Evolutionary conservation across 2,888 invertebrate genomes (phyloP), one percentile per base, ranked within the genome.

Genomic region (Drosophila nigricruria): DNA sequence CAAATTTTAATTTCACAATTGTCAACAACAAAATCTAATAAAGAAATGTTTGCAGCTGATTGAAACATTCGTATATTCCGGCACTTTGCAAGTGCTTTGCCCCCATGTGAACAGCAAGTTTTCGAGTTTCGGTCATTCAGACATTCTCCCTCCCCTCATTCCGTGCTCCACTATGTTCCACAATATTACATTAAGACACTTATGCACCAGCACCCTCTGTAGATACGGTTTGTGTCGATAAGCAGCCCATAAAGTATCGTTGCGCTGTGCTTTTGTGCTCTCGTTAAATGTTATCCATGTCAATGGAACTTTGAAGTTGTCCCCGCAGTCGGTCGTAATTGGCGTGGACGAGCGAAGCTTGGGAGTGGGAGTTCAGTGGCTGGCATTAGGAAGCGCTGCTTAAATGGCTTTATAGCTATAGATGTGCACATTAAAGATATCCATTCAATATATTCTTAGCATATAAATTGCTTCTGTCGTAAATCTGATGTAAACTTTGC

Each of bases 191-290:
- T 68, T 70, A 69, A 69, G 69, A 43, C 56, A 68, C 64, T 58
- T 59, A 20, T 52, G 69, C 59, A 50, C 43, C 43, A 63, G 64
- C 78, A 77, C 67, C 54, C 78, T 49, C 59, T 23, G 56, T 18
- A 63, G 71, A 74, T 70, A 66, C 62, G 70, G 23, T 65, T 69
- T 77, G 71, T 67, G 77, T 68, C 80, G 80, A 77, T 85, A 82
- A 79, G 81, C 80, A 70, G 63, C 67, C 49, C 77, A 85, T 86
- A 81, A 88, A 85, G 77, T 82, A 79, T 82, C 81, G 76, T 74
- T 81, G 67, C 50, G 62, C 65, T 70, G 80, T 70, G 79, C 72
- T 86, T 86, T 86, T 85, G 85, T 82, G 66, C 70, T 62, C 72
- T 82, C 77, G 77, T 87, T 84, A 68, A 83, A 71, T 38, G 36